Evolutionary conservation across 2,113 vertebrate species (phyloP), one percentile per base, ranked within the genome.

Genomic region (Euleptes europaea): DNA sequence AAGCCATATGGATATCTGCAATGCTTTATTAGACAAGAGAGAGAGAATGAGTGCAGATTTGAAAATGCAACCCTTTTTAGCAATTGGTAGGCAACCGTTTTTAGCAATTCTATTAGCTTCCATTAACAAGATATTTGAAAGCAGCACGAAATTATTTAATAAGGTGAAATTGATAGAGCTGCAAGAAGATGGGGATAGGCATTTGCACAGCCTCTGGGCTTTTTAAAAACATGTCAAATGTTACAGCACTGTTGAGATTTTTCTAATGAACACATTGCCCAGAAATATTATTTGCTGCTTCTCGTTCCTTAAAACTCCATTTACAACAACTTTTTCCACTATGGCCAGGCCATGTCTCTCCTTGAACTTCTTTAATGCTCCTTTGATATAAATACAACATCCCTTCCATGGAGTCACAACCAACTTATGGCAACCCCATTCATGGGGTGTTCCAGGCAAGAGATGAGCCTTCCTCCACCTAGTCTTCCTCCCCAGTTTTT

Each of bases 1-100:
- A 60, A 85, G 38, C 69, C 66, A 72, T 5, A 17, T 15, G 47
- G 82, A 13, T 73, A 19, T 81, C 84, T 85, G 66, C 63, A 82
- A 12, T 31, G 5, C 11, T 47, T 69, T 87, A 0, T 47, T 74
- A 40, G n/a, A 28, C 57, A 76, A 1, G 31, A 31, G 35, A 66
- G n/a, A 80, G 60, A 44, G 35, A 35, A 35, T 70, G 69, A 38
- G 60, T 85, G 74, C 72, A 85, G 51, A 66, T 65, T 79, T 70
- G 38, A 1, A 0, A 14, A 35, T 28, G 28, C 21, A 42, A 23
- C 14, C 67, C 40, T 74, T 74, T 42, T 47, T 78, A 49, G 7
- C 57, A 60, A 60, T 60, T 60, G 57, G 5, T 60, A 60, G 57
- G 28, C 19, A 42, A 23, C 14, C 63, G n/a, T 77, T 74, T 42